Percentiles rank a stretch among this genome's conserved stretches.
Conservation (phyloP, 1,140 invertebrate genomes). For the Drosophila ananassae region DNA sequence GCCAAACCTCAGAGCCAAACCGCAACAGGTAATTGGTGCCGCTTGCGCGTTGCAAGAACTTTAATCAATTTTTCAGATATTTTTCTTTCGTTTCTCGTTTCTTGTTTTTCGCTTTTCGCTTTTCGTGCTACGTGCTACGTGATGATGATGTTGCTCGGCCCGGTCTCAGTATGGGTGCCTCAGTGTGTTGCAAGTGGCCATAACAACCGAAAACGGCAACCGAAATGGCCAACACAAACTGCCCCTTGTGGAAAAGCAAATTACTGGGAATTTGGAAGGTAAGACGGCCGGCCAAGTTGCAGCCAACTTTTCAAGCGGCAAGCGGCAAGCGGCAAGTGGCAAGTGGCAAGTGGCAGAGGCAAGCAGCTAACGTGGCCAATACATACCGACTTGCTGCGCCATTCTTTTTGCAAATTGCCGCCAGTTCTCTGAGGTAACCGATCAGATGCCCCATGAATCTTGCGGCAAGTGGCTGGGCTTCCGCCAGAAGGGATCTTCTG, state of each 20-base stretch:
- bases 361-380: too few species aligned
- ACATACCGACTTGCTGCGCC: neutral
- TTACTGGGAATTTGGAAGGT: constrained; percentile 41
- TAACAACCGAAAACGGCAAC: constrained; percentile 50
- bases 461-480: too few species aligned
- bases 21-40: constrained; percentile 74
- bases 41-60: constrained; percentile 72
- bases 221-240: constrained; percentile 44
- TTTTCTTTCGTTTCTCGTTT: constrained; percentile 43
- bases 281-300: constrained; percentile 3
- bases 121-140: constrained; percentile 5
- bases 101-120: constrained; percentile 4
- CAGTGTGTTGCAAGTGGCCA: constrained; percentile 48
- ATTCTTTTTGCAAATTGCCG: neutral
- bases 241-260: constrained; percentile 19
- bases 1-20: constrained; percentile 58
- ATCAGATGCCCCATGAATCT: too few species aligned
- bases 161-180: constrained; percentile 19
- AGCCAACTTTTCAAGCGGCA: constrained; percentile 25
- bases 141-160: constrained; percentile 16
- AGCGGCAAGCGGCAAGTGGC: constrained; percentile 41
- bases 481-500: neutral
- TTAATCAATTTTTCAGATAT: constrained; percentile 74
- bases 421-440: too few species aligned
- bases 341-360: constrained; percentile 32